Evolutionary conservation across 2,888 invertebrate genomes (phyloP).

Genomic region (Napeogenes sylphis): DNA sequence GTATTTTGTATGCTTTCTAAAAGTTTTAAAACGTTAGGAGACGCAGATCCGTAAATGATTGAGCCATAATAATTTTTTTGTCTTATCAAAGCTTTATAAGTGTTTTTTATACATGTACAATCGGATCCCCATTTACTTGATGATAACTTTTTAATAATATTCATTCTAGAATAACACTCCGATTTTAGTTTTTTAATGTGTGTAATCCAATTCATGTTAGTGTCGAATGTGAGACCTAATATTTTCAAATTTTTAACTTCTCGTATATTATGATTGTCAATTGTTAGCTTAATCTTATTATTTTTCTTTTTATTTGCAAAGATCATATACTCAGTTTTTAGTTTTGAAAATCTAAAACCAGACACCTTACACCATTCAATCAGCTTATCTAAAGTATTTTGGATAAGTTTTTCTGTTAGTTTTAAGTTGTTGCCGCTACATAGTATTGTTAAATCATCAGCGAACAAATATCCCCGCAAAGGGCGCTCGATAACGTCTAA

Average conservation of each 20-base stretch:
- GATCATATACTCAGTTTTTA: constrained; percentile 25
- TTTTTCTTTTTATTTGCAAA: constrained; percentile 17
- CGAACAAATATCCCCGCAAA: constrained; percentile 21
- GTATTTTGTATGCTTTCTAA: constrained; percentile 30
- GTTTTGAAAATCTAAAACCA: constrained; percentile 26
- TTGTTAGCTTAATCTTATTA: constrained; percentile 8
- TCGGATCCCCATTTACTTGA: constrained; percentile 25
- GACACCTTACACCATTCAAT: constrained; percentile 15
- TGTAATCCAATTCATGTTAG: constrained; percentile 19
- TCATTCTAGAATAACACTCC: constrained; percentile 24
- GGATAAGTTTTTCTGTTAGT: constrained; percentile 17
- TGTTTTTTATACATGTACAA: constrained; percentile 16
- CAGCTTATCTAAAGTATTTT: constrained; percentile 22
- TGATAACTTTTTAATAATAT: constrained; percentile 23
- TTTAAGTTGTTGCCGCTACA: constrained; percentile 13
- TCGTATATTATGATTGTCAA: constrained; percentile 14
- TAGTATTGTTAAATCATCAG: constrained; percentile 20
- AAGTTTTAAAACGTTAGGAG: constrained; percentile 6
- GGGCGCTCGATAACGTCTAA: constrained; percentile 15
- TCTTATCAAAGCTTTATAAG: constrained; percentile 21
- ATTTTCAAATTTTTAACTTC: constrained; percentile 22
- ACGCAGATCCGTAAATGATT: constrained; percentile 23
- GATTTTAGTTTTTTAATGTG: constrained; percentile 26
- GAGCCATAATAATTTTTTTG: constrained; percentile 24
- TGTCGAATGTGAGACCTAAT: constrained; percentile 22